Evolutionary conservation across 2,888 invertebrate species (phyloP).

Genomic region (Tenodera sinensis): DNA sequence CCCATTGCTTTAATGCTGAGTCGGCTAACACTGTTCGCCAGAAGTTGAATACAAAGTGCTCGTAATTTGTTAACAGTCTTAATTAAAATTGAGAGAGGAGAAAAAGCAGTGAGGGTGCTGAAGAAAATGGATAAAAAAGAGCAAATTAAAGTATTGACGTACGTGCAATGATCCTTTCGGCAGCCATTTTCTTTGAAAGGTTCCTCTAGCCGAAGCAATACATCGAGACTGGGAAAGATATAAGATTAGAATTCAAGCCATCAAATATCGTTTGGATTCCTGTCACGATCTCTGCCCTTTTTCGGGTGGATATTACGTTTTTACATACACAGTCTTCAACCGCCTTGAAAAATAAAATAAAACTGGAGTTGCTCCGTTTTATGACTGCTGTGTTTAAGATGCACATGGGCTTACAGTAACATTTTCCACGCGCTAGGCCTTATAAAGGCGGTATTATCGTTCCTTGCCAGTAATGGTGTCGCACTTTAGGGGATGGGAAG

Average conservation of each 20-base stretch:
- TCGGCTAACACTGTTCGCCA: background rate
- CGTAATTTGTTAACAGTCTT: conserved; percentile 12
- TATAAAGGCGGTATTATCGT: conserved; percentile 16
- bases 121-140: background rate
- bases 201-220: background rate
- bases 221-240: background rate
- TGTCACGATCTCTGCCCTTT: conserved; percentile 15
- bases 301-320: conserved; percentile 27
- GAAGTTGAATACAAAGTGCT: conserved; percentile 6
- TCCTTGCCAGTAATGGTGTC: background rate
- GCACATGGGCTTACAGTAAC: conserved; percentile 13
- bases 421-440: conserved; percentile 12
- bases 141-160: background rate
- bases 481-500: background rate
- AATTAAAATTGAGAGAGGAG: conserved; percentile 8
- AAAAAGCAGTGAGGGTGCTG: background rate
- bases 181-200: background rate
- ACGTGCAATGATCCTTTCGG: background rate
- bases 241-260: conserved; percentile 19
- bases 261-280: conserved; percentile 13
- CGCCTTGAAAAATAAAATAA: conserved; percentile 2
- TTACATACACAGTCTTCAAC: conserved; percentile 20
- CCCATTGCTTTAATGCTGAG: background rate
- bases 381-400: conserved; percentile 17
- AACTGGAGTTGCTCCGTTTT: conserved; percentile 8